A percentile compares a stretch with the other conserved stretches of the same genome.
phyloP scores from a whole-genome alignment of 2,888 invertebrate genomes.

The Onchidella celtica region DNA sequence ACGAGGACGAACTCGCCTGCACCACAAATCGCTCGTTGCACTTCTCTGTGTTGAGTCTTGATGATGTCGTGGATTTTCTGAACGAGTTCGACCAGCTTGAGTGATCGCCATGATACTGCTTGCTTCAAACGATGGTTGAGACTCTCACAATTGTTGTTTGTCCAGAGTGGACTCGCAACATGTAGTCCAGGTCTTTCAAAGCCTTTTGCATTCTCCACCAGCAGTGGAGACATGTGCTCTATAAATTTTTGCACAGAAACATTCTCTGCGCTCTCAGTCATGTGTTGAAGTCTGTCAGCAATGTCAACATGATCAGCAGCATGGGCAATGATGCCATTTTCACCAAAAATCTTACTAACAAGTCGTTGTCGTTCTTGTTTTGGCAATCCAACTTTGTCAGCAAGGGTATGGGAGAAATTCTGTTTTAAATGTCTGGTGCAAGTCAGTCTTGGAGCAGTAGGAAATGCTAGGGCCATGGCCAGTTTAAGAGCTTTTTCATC shows the following conservation, averaged over 20 bases:
- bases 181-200: constrained; percentile 3
- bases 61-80: constrained; percentile 27
- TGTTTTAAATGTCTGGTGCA: constrained; percentile 25
- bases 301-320: constrained; percentile 21
- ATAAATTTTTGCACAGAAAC: constrained; percentile 9
- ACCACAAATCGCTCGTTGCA: constrained; percentile 31
- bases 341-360: constrained; percentile 27
- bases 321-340: constrained; percentile 22
- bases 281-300: constrained; percentile 29
- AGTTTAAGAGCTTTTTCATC: not conserved
- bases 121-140: constrained; percentile 8
- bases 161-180: constrained; percentile 26
- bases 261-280: constrained; percentile 3
- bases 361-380: constrained; percentile 19
- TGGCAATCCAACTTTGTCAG: constrained; percentile 22
- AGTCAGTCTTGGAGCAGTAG: constrained; percentile 11
- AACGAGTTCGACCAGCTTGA: constrained; percentile 29
- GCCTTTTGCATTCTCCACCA: constrained; percentile 21
- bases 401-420: constrained; percentile 30
- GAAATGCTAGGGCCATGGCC: constrained; percentile 18
- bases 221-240: constrained; percentile 16
- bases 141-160: constrained; percentile 25
- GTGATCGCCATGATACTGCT: not conserved
- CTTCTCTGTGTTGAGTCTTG: constrained; percentile 16
- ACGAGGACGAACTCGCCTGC: constrained; percentile 24